Percentiles rank a stretch among this genome's conserved stretches.
phyloP scores from a whole-genome alignment of 2,888 invertebrate genomes.

The Andrena trimmerana region DNA sequence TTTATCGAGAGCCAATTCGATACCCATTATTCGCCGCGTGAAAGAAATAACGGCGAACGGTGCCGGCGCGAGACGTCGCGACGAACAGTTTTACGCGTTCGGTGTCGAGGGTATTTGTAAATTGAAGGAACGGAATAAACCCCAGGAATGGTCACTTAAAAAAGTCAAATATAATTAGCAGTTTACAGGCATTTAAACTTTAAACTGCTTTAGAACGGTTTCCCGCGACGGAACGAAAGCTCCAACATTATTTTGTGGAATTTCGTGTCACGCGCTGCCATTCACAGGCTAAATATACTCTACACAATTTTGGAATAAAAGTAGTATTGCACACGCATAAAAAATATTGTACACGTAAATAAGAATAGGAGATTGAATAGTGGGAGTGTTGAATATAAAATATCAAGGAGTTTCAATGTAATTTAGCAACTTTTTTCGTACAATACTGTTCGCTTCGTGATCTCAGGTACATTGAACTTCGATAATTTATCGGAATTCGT shows the following conservation, averaged over 20 bases:
- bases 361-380: neutral
- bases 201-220: conserved; percentile 39
- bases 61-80: conserved; percentile 74
- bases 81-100: conserved; percentile 49
- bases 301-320: conserved; percentile 4
- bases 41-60: conserved; percentile 59
- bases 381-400: neutral
- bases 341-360: neutral
- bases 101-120: conserved; percentile 4
- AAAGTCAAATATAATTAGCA: conserved; percentile 60
- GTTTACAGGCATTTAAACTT: conserved; percentile 44
- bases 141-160: conserved; percentile 43
- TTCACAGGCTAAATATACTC: conserved; percentile 27
- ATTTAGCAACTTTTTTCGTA: neutral
- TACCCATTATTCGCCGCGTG: conserved; percentile 52
- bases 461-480: conserved; percentile 48
- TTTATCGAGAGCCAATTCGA: conserved; percentile 58
- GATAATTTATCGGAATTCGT: conserved; percentile 45
- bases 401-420: neutral
- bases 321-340: too few species aligned
- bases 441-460: neutral
- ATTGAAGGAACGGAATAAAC: conserved; percentile 49
- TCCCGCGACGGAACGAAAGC: conserved; percentile 25
- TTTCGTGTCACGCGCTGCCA: conserved; percentile 51
- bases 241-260: conserved; percentile 20